Conservation (phyloP, 2,888 invertebrate species). For the Diploptera punctata region DNA sequence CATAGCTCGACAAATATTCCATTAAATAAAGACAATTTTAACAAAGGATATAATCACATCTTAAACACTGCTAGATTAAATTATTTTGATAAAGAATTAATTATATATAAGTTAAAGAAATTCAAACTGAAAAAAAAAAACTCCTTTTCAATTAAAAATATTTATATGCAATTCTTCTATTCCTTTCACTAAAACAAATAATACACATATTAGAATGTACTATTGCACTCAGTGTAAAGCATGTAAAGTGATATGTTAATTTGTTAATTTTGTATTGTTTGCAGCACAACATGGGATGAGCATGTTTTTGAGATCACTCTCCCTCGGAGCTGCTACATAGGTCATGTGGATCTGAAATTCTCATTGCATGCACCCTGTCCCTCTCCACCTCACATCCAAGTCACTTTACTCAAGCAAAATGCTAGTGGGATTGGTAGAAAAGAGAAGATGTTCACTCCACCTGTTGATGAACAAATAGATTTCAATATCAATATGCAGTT, state of each 20-base stretch:
- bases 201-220: constrained; percentile 14
- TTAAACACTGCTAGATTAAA: no score
- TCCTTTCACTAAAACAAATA: background rate
- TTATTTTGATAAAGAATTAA: no score
- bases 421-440: constrained; percentile 66
- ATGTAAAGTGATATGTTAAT: constrained; percentile 25
- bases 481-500: constrained; percentile 50
- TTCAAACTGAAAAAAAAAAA: no score
- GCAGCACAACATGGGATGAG: constrained; percentile 86
- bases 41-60: no score
- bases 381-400: constrained; percentile 80
- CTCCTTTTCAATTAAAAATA: no score
- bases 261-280: constrained; percentile 34
- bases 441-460: constrained; percentile 41
- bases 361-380: constrained; percentile 79
- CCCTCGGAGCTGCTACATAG: constrained; percentile 75
- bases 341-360: constrained; percentile 91
- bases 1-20: no score
- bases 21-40: no score
- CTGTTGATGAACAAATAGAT: constrained; percentile 61
- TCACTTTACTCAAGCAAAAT: constrained; percentile 73
- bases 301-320: constrained; percentile 89
- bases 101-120: no score
- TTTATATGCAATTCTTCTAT: background rate
- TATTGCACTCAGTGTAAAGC: background rate